These are phyloP conservation scores for Aptenodytes forsteri DNA, from an alignment of 2,113 vertebrate genomes.

Conservation along the genomic window DNA sequence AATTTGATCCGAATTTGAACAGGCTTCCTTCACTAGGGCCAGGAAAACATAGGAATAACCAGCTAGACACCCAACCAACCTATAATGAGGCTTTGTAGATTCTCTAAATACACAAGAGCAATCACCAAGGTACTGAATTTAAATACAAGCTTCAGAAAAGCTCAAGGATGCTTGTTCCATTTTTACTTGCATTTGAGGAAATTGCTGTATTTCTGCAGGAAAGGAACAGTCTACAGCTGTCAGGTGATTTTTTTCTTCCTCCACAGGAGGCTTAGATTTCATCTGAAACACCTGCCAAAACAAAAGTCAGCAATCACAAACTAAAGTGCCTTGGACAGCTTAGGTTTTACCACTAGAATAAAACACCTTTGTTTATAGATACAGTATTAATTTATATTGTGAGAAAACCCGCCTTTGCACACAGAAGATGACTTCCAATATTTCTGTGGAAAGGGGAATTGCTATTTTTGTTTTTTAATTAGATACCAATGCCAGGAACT, in stretches of 20 bases:
- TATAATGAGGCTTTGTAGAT: neutral
- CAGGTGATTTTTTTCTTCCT: slow-evolving; percentile 60
- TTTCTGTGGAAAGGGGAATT: neutral
- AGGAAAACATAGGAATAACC: neutral
- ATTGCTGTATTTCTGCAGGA: slow-evolving; percentile 53
- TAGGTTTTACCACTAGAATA: neutral
- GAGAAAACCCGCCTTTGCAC: neutral
- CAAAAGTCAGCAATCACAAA: slow-evolving; percentile 62
- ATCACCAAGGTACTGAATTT: slow-evolving; percentile 3
- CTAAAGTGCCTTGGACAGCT: slow-evolving; percentile 47
- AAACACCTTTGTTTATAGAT: neutral
- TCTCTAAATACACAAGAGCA: neutral
- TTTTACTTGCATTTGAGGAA: slow-evolving; percentile 52
- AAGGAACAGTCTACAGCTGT: slow-evolving; percentile 56
- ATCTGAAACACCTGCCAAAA: slow-evolving; percentile 65
- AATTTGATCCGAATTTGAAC: neutral
- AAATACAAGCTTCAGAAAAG: slow-evolving; percentile 23
- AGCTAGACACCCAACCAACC: neutral
- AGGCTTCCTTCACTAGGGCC: neutral
- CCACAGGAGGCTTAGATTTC: slow-evolving; percentile 62
- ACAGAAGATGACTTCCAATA: neutral
- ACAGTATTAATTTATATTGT: neutral
- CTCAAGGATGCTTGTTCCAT: neutral
- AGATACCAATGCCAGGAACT: neutral
- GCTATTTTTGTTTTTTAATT: neutral